A percentile compares a stretch with the other conserved stretches of the same genome.
phyloP scores from a whole-genome alignment of 2,888 invertebrate genomes.

The Trypoxylon attenuatum region DNA sequence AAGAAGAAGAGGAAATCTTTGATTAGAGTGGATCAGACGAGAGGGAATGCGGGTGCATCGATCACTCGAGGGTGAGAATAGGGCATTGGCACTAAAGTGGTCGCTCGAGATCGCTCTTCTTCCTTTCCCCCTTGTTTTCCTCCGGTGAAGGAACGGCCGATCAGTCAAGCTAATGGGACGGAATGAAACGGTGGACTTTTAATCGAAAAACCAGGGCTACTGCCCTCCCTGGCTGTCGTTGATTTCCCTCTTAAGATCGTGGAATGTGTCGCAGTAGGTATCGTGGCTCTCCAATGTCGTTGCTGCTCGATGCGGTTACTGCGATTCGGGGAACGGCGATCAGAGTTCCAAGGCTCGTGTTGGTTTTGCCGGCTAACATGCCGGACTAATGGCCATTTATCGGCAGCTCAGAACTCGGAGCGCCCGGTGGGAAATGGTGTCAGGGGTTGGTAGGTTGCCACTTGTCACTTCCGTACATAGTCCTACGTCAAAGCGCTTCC shows the following conservation, averaged over 20 bases:
- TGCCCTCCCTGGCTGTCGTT: too few species aligned
- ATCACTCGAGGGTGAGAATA: too few species aligned
- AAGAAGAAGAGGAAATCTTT: neutral
- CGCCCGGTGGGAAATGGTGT: slow-evolving; percentile 59
- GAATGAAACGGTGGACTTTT: too few species aligned
- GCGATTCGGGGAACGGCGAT: too few species aligned
- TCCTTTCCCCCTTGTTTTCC: neutral
- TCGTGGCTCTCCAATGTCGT: neutral
- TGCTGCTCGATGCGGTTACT: too few species aligned
- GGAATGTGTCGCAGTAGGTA: neutral
- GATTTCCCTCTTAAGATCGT: neutral
- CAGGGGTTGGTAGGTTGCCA: slow-evolving; percentile 41
- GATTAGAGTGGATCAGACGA: neutral
- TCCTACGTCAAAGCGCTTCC: slow-evolving; percentile 49
- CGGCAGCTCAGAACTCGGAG: too few species aligned
- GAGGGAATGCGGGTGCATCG: neutral
- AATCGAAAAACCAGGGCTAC: too few species aligned
- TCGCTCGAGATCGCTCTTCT: neutral
- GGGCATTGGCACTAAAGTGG: neutral
- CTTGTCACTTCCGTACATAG: slow-evolving; percentile 39
- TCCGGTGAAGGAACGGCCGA: too few species aligned
- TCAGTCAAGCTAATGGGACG: too few species aligned
- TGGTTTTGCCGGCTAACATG: slow-evolving; percentile 52
- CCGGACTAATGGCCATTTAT: slow-evolving; percentile 60
- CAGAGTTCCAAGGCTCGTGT: neutral